Evolutionary conservation across 2,797 vertebrate species (phyloP), one percentile per base, ranked within the genome.

Genomic region (Sylvilagus floridanus): DNA sequence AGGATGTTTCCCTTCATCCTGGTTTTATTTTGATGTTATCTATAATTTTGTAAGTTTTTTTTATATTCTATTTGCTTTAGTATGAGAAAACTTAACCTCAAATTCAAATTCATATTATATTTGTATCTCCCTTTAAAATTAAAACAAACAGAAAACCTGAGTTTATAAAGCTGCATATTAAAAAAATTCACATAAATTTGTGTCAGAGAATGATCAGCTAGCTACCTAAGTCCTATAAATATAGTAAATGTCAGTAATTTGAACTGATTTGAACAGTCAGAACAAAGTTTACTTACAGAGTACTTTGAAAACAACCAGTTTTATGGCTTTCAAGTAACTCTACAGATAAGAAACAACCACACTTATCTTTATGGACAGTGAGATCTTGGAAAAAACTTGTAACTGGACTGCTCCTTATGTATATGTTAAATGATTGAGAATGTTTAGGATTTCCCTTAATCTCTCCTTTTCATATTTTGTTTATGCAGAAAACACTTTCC

Each of bases 401-500:
- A 72, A 71, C 32, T 83, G 73, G 32, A 62, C 22, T 72, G 16
- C 52, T 81, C 47, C 19, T 79, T 81, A 79, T 35, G 76, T 68
- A 76, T 32, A 84, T n/a, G 47, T 26, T 50, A 69, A 89, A 71
- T 66, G 30, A 63, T 54, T 57, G 22, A 66, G 16, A 76, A 6
- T 92, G 22, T 79, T 84, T n/a, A 52, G 50, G 7, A 32, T 62
- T 79, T 87, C 32, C 19, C 24, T 30, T 11, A n/a, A 26, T 66
- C 78, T 89, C 32, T 47, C 2, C 42, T 52, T 78, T 77, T 62
- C 0, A 83, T 13, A 30, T 73, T 81, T 76, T 87, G 7, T 73
- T 92, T 96, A 62, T 28, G 83, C n/a, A 90, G 77, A 90, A 93
- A 94, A 84, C 1, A 79, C 28, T 22, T 89, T 85, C 7, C 13